A percentile compares a stretch with the other conserved stretches of the same genome.
phyloP scores from a whole-genome alignment of 2,888 invertebrate genomes.

The Tetropium fuscum region DNA sequence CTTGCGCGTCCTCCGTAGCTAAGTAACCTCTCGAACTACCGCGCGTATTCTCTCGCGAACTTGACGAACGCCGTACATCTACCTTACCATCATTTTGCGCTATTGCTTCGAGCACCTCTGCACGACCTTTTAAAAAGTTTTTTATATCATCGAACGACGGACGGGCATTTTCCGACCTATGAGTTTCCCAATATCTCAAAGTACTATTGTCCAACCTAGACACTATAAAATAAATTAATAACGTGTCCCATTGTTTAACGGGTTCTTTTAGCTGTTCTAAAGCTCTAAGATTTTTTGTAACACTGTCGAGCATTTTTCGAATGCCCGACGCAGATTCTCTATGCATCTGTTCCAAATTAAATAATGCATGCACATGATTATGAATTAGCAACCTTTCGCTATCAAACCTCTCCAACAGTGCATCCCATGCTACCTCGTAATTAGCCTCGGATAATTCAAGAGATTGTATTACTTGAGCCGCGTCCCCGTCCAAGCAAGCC shows the following conservation, averaged over 20 bases:
- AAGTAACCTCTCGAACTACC: background rate
- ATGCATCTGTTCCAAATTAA: conserved; percentile 7
- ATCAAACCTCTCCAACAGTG: conserved; percentile 30
- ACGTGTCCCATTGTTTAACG: conserved; percentile 11
- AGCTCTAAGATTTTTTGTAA: conserved; percentile 26
- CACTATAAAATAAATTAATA: conserved; percentile 3
- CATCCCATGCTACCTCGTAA: conserved; percentile 32
- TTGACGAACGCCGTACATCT: no score
- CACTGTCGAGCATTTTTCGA: conserved; percentile 20
- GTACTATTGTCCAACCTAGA: conserved; percentile 5
- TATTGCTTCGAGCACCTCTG: conserved; percentile 18
- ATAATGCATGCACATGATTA: conserved; percentile 29
- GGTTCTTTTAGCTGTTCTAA: conserved; percentile 22
- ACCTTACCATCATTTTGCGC: conserved; percentile 6
- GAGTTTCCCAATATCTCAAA: conserved; percentile 11
- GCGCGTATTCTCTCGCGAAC: no score
- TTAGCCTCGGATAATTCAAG: conserved; percentile 31
- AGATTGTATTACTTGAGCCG: conserved; percentile 24
- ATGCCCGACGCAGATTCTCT: conserved; percentile 8
- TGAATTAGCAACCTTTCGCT: conserved; percentile 31
- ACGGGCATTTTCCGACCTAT: background rate
- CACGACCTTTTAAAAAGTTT: conserved; percentile 11
- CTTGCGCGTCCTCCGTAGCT: background rate
- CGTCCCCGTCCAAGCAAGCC: conserved; percentile 16
- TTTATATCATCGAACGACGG: conserved; percentile 9